These are phyloP conservation scores for Trichonephila inaurata DNA, from an alignment of 1,140 invertebrate genomes.

Conservation along the genomic window DNA sequence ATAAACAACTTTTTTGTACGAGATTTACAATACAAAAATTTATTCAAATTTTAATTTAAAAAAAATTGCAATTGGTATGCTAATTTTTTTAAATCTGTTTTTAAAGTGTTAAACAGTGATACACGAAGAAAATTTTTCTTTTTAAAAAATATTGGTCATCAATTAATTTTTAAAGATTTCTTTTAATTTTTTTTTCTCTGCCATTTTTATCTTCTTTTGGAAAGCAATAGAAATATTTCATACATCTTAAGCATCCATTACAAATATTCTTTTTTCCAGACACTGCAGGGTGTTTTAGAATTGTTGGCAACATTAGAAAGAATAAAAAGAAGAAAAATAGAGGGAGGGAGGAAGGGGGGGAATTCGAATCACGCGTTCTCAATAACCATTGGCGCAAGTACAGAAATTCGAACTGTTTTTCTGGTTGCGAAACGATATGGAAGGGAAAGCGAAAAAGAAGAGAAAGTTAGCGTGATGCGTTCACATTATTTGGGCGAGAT, in stretches of 20 bases:
- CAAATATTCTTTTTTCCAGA: neutral
- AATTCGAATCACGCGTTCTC: slow-evolving; percentile 35
- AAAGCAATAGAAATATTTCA: no score
- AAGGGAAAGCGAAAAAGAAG: slow-evolving; percentile 38
- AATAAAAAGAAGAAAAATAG: neutral
- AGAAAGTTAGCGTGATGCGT: slow-evolving; percentile 57
- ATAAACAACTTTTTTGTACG: no score
- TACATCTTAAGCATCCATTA: neutral
- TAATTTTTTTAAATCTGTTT: no score
- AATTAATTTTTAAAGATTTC: no score
- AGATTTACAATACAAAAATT: no score
- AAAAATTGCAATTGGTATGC: no score
- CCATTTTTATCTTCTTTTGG: neutral
- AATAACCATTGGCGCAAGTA: slow-evolving; percentile 57
- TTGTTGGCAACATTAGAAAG: neutral
- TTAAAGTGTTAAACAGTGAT: no score
- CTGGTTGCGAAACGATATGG: slow-evolving; percentile 48
- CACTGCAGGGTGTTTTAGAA: neutral
- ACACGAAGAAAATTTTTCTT: no score
- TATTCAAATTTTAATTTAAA: no score
- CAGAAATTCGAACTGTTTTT: slow-evolving; percentile 59
- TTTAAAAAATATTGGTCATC: no score
- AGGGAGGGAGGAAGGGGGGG: neutral
- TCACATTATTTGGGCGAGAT: slow-evolving; percentile 43
- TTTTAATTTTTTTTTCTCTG: neutral